phyloP scores from a whole-genome alignment of 2,113 vertebrate genomes.

The Myotis davidii region DNA sequence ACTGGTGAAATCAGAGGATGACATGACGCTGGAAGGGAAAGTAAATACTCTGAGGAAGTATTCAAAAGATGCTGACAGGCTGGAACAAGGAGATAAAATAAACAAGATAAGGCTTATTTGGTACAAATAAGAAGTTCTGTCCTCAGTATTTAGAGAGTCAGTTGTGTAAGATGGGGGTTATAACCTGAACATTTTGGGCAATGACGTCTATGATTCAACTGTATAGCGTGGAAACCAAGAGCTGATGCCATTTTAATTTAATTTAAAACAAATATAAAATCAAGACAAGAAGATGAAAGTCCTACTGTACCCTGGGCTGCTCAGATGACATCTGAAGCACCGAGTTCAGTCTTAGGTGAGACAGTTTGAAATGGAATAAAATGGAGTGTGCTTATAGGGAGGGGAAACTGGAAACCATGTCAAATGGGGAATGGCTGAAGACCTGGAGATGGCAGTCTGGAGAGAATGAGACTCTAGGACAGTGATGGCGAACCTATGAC shows the following conservation, averaged over 20 bases:
- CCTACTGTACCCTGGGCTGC: not conserved
- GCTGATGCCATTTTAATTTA: not conserved
- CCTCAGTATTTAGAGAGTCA: not conserved
- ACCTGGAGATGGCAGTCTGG: not conserved
- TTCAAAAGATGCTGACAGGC: not conserved
- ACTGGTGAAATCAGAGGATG: not conserved
- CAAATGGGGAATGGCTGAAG: not conserved
- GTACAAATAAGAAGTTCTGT: not conserved
- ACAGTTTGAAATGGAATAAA: not conserved
- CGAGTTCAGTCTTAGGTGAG: not conserved
- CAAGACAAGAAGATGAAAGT: constrained; percentile 11
- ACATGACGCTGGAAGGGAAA: not conserved
- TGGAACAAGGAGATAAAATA: not conserved
- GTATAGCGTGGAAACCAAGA: not conserved
- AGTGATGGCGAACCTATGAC: too few species aligned
- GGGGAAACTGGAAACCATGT: not conserved
- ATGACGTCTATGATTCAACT: not conserved
- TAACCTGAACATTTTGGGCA: not conserved
- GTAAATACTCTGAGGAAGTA: not conserved
- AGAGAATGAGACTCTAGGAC: not conserved
- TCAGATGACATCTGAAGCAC: not conserved
- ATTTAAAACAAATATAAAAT: constrained; percentile 15
- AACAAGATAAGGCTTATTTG: not conserved
- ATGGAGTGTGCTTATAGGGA: not conserved
- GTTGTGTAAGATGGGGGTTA: not conserved